Evolutionary conservation across 2,797 vertebrate species (phyloP).

Genomic region (Myotis findleyi): DNA sequence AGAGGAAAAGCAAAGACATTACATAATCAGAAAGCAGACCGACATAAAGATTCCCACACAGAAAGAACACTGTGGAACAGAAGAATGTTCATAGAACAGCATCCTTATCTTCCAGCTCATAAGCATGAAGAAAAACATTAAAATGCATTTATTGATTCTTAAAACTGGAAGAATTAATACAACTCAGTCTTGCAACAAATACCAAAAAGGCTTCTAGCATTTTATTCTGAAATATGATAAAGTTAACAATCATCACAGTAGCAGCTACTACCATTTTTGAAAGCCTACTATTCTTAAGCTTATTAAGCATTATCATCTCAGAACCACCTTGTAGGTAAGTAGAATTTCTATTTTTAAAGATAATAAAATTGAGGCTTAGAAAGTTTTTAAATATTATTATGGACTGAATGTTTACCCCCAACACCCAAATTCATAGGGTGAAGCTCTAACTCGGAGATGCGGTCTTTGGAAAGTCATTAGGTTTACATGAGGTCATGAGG

Average conservation of each 20-base stretch:
- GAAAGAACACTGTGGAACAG: not conserved
- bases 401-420: not conserved
- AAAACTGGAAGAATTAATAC: not conserved
- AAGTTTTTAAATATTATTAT: not conserved
- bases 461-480: not conserved
- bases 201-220: not conserved
- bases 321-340: not conserved
- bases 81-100: not conserved
- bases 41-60: not conserved
- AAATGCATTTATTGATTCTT: not conserved
- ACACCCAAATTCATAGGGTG: not conserved
- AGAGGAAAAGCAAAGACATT: not conserved
- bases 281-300: not conserved
- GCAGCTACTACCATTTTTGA: not conserved
- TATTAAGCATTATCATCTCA: not conserved
- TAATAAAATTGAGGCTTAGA: not conserved
- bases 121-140: not conserved
- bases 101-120: not conserved
- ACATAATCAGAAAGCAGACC: not conserved
- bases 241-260: not conserved
- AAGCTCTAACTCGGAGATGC: not conserved
- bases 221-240: not conserved
- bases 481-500: not conserved
- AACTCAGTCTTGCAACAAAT: not conserved
- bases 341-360: constrained; percentile 40